phyloP scores from a whole-genome alignment of 1,140 invertebrate species.

The Zaprionus ghesquierei region DNA sequence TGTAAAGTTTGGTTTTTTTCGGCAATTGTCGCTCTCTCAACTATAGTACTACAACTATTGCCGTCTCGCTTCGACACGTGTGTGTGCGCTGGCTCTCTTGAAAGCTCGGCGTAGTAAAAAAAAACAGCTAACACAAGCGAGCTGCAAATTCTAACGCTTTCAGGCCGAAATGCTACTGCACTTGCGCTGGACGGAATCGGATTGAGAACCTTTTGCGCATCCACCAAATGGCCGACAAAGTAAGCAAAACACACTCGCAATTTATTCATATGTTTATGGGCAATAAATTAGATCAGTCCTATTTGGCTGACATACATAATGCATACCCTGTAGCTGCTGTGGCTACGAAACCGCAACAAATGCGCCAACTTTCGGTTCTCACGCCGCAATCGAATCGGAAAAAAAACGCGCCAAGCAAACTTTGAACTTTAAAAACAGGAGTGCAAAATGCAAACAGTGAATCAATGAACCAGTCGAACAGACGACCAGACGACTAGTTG shows the following conservation, averaged over 20 bases:
- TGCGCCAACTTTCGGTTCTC: constrained; percentile 58
- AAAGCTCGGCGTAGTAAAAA: constrained; percentile 47
- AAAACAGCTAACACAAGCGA: constrained; percentile 13
- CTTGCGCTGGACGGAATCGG: constrained; percentile 23
- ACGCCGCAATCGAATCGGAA: too few species aligned
- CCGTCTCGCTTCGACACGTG: constrained; percentile 44
- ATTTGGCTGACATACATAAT: background rate
- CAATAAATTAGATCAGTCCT: constrained; percentile 17
- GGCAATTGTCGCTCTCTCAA: background rate
- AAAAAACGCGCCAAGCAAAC: constrained; percentile 35
- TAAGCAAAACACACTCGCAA: constrained; percentile 22
- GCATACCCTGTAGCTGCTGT: constrained; percentile 17
- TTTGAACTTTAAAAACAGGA: constrained; percentile 76
- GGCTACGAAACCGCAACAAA: constrained; percentile 35
- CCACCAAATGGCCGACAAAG: constrained; percentile 73
- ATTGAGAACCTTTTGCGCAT: constrained; percentile 53
- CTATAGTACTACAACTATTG: constrained; percentile 31
- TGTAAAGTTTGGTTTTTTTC: constrained; percentile 11
- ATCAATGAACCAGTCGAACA: constrained; percentile 56
- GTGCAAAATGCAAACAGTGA: constrained; percentile 76
- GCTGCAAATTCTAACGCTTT: constrained; percentile 16
- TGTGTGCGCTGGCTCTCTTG: background rate
- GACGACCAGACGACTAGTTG: constrained; percentile 24
- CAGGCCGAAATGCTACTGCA: constrained; percentile 39
- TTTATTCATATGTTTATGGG: constrained; percentile 21